phyloP scores from a whole-genome alignment of 1,140 invertebrate genomes.

The Lordiphosa stackelbergi region DNA sequence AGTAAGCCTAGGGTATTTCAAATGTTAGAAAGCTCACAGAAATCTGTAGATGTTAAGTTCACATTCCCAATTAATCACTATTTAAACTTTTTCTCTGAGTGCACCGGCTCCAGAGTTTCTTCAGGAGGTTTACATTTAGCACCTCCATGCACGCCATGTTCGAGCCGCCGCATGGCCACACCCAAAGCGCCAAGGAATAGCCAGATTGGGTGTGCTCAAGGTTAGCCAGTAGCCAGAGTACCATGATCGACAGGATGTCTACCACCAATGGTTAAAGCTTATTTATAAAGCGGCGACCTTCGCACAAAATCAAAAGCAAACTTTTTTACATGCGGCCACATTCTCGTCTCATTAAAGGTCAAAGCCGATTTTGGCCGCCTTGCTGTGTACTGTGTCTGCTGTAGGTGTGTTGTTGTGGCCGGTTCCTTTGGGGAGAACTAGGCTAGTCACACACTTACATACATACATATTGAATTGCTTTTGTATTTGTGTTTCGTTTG shows the following conservation, averaged over 20 bases:
- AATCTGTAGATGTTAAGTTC: no score
- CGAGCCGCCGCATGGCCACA: constrained; percentile 31
- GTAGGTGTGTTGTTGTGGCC: constrained; percentile 39
- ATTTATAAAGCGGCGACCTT: constrained; percentile 73
- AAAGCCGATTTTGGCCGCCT: constrained; percentile 56
- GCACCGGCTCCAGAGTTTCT: constrained; percentile 10
- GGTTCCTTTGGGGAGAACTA: constrained; percentile 26
- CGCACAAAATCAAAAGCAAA: constrained; percentile 70
- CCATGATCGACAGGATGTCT: constrained; percentile 60
- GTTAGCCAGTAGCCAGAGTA: constrained; percentile 37
- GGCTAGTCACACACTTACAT: not conserved
- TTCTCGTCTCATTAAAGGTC: constrained; percentile 65
- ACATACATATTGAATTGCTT: constrained; percentile 10
- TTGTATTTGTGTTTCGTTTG: constrained; percentile 11
- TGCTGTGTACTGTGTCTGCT: constrained; percentile 32
- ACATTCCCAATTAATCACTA: not conserved
- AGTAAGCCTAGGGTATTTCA: no score
- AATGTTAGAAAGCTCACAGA: no score
- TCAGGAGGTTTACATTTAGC: constrained; percentile 50
- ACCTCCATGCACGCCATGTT: constrained; percentile 59
- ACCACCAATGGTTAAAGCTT: constrained; percentile 27
- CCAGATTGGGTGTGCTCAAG: constrained; percentile 64
- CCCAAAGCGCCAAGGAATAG: constrained; percentile 48
- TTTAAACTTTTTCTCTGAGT: constrained; percentile 12
- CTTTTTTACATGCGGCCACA: constrained; percentile 36